Evolutionary conservation across 2,797 vertebrate genomes (phyloP).

Genomic region (Malurus splendens): DNA sequence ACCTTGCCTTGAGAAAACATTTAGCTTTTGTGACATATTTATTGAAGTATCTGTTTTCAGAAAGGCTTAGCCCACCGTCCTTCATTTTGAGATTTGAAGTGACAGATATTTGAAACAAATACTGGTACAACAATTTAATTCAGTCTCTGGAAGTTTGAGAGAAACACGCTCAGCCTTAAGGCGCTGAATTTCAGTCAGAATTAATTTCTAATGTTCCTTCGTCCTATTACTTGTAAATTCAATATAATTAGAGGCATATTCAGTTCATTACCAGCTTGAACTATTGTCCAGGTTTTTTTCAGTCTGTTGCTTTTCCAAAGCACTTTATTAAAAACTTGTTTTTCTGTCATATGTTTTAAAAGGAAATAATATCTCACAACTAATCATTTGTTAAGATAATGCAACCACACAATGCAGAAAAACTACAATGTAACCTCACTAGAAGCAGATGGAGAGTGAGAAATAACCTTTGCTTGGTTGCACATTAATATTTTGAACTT

Average conservation of each 20-base stretch:
- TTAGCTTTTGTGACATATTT: conserved; percentile 42
- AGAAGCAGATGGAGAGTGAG: conserved; percentile 23
- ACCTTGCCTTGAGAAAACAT: conserved; percentile 6
- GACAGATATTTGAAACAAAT: conserved; percentile 62
- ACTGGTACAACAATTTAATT: conserved; percentile 54
- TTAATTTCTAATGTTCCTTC: conserved; percentile 64
- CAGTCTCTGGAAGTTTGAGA: conserved; percentile 44
- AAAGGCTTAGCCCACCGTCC: conserved; percentile 7
- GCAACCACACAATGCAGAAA: conserved; percentile 24
- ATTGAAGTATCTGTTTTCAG: conserved; percentile 31
- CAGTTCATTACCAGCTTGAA: conserved; percentile 70
- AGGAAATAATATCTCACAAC: conserved; percentile 58
- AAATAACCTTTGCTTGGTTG: conserved; percentile 33
- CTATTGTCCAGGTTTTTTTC: conserved; percentile 55
- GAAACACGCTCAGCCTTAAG: conserved; percentile 55
- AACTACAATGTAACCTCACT: conserved; percentile 26
- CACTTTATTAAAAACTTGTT: conserved; percentile 71
- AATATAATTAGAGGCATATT: conserved; percentile 74
- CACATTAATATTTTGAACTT: conserved; percentile 45
- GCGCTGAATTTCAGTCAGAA: conserved; percentile 67
- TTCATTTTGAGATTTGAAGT: conserved; percentile 39
- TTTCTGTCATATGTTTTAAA: conserved; percentile 64
- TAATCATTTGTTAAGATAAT: conserved; percentile 62
- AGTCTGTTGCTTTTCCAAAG: conserved; percentile 68
- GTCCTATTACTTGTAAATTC: conserved; percentile 70